Conservation (phyloP, 2,888 invertebrate genomes). For the Agrilus mali region DNA sequence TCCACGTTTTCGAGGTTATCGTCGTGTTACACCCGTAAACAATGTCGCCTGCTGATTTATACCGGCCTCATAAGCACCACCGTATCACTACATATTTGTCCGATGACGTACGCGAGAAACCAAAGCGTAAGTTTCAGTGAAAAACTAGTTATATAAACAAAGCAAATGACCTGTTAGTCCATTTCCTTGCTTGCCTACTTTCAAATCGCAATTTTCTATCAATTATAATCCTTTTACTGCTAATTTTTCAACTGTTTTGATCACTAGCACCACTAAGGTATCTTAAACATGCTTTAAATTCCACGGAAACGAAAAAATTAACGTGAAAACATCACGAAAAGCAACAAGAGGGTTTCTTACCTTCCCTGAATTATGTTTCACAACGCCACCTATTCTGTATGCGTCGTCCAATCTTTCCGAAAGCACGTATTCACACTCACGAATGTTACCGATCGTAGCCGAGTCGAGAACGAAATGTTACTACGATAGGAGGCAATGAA, state of each 20-base stretch:
- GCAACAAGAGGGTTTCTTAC: slow-evolving; percentile 34
- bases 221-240: slow-evolving; percentile 12
- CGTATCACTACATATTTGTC: too few relatives aligned
- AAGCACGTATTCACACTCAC: slow-evolving; percentile 35
- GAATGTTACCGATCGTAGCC: slow-evolving; percentile 24
- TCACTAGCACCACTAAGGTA: slow-evolving; percentile 8
- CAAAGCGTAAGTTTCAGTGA: slow-evolving; percentile 17
- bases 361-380: slow-evolving; percentile 33
- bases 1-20: slow-evolving; percentile 13
- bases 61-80: too few relatives aligned
- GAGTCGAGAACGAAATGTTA: slow-evolving; percentile 26
- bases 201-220: slow-evolving; percentile 22
- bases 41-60: too few relatives aligned
- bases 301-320: not conserved
- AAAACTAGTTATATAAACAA: slow-evolving; percentile 29
- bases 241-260: slow-evolving; percentile 17
- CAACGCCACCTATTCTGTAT: slow-evolving; percentile 36
- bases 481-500: slow-evolving; percentile 26
- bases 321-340: slow-evolving; percentile 23
- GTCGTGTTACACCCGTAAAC: not conserved
- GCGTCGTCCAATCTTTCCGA: slow-evolving; percentile 33
- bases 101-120: slow-evolving; percentile 4
- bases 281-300: slow-evolving; percentile 18
- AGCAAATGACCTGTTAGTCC: slow-evolving; percentile 37
- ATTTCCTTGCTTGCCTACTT: slow-evolving; percentile 28